phyloP scores from a whole-genome alignment of 2,113 vertebrate species.

The Myotis brandtii region DNA sequence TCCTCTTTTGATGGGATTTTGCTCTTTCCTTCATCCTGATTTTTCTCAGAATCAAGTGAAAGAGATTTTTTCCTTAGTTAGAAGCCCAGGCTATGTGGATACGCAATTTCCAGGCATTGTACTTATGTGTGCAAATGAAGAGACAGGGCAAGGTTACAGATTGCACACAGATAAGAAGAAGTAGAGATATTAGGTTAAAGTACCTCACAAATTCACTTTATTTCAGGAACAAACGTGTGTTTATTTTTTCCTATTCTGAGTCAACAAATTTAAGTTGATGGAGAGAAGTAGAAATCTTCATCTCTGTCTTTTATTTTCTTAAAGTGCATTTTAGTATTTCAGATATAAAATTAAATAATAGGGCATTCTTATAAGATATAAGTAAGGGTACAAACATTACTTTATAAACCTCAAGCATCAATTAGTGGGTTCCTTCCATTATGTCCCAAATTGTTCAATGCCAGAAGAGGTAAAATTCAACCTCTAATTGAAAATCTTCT shows the following conservation, averaged over 20 bases:
- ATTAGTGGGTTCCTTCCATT: not conserved
- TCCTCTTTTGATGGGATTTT: not conserved
- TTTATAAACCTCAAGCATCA: not conserved
- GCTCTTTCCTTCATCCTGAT: not conserved
- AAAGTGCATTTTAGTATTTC: not conserved
- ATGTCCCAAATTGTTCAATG: not conserved
- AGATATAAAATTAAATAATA: constrained; percentile 5
- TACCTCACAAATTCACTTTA: not conserved
- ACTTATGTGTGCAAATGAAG: not conserved
- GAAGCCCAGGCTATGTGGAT: not conserved
- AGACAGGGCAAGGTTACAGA: not conserved
- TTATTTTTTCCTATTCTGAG: not conserved
- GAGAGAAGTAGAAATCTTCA: not conserved
- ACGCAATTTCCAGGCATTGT: not conserved
- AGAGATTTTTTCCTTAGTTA: not conserved
- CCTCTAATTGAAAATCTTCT: not conserved
- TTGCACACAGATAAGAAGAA: not conserved
- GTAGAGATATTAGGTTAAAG: not conserved
- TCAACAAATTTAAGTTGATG: constrained; percentile 1
- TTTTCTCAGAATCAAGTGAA: constrained; percentile 35
- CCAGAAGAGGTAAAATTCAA: not conserved
- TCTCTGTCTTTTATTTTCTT: not conserved
- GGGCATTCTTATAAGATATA: not conserved
- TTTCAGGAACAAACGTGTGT: not conserved
- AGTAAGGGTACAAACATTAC: not conserved